These are phyloP conservation scores for Cantharis rufa DNA, from an alignment of 2,888 invertebrate species.

Conservation along the genomic window DNA sequence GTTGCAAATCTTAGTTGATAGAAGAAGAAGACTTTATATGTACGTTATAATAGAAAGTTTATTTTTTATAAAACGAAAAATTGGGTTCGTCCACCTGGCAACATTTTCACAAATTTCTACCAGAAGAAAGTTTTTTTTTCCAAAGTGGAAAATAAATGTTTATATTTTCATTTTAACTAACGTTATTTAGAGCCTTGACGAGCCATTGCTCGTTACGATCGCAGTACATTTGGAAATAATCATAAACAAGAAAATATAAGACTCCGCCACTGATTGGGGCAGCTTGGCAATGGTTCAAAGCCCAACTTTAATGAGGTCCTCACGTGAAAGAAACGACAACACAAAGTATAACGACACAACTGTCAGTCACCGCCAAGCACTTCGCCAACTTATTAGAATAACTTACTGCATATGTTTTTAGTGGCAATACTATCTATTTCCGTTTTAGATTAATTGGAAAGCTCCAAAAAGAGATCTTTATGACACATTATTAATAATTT, in stretches of 20 bases:
- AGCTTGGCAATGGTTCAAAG: slow-evolving; percentile 32
- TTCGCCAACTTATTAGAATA: slow-evolving; percentile 39
- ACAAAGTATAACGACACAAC: slow-evolving; percentile 42
- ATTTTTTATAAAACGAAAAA: too few species aligned
- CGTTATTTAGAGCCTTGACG: background rate
- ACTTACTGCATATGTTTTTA: slow-evolving; percentile 35
- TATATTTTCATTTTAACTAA: background rate
- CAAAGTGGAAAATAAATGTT: background rate
- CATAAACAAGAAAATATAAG: background rate
- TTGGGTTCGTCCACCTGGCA: too few species aligned
- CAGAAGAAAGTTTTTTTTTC: too few species aligned
- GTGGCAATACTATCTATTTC: background rate
- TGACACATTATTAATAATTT: background rate
- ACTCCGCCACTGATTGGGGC: slow-evolving; percentile 28
- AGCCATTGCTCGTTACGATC: background rate
- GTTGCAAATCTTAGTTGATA: too few species aligned
- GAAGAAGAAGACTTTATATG: too few species aligned
- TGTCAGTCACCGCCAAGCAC: slow-evolving; percentile 39
- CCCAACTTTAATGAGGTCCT: slow-evolving; percentile 42
- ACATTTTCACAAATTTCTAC: too few species aligned
- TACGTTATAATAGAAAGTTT: too few species aligned
- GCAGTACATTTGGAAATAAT: background rate
- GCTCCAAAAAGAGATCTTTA: background rate
- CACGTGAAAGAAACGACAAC: slow-evolving; percentile 40
- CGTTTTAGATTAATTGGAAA: background rate